Evolutionary conservation across 2,888 invertebrate species (phyloP).

Genomic region (Drosophila nigricruria): DNA sequence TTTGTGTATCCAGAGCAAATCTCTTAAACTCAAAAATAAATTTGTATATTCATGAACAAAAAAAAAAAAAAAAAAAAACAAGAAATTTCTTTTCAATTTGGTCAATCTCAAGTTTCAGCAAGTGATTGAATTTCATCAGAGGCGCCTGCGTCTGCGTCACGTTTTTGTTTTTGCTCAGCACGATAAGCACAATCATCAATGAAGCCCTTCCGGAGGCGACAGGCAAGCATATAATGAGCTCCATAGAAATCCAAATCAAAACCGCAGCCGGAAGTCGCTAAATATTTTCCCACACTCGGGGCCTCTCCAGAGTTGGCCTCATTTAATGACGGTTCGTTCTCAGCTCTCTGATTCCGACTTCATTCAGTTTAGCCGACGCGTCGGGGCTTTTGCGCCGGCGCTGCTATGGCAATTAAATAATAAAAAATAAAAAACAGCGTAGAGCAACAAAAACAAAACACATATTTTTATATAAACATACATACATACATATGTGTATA

Average conservation of each 20-base stretch:
- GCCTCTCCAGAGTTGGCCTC: slow-evolving; percentile 67
- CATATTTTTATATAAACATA: slow-evolving; percentile 13
- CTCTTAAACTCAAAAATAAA: slow-evolving; percentile 16
- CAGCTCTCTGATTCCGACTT: slow-evolving; percentile 41
- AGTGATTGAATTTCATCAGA: slow-evolving; percentile 42
- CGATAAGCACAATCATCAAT: slow-evolving; percentile 57
- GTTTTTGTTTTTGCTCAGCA: slow-evolving; percentile 7
- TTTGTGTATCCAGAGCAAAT: slow-evolving; percentile 14
- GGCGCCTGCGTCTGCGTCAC: slow-evolving; percentile 43
- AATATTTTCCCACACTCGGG: slow-evolving; percentile 82
- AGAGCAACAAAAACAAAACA: slow-evolving; percentile 31
- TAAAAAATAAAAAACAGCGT: slow-evolving; percentile 71
- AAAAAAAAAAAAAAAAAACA: slow-evolving; percentile 8
- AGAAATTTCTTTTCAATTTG: slow-evolving; percentile 25
- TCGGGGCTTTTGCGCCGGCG: slow-evolving; percentile 72
- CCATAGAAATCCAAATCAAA: slow-evolving; percentile 56
- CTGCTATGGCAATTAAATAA: slow-evolving; percentile 78
- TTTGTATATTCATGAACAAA: slow-evolving; percentile 6
- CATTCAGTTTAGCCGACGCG: slow-evolving; percentile 36
- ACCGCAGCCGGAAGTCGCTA: slow-evolving; percentile 81
- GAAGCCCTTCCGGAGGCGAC: slow-evolving; percentile 61
- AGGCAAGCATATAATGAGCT: slow-evolving; percentile 51
- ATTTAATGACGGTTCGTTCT: slow-evolving; percentile 65
- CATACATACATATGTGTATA: slow-evolving; percentile 1
- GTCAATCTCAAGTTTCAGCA: slow-evolving; percentile 44